phyloP scores from a whole-genome alignment of 2,113 vertebrate genomes.

The Petromus typicus region DNA sequence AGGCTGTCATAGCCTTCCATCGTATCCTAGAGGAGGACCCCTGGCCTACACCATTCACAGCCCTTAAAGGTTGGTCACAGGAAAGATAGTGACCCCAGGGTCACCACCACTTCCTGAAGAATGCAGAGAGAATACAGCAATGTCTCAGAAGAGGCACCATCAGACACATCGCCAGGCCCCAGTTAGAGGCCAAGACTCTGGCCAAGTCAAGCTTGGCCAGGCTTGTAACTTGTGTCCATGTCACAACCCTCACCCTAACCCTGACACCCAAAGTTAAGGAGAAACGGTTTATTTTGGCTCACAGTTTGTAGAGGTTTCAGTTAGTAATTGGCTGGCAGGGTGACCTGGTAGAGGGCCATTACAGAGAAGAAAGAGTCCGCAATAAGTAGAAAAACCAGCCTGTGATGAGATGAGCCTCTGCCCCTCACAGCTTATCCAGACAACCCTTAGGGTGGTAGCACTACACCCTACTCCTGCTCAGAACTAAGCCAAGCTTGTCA shows the following conservation, averaged over 20 bases:
- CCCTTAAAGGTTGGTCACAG: background rate
- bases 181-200: background rate
- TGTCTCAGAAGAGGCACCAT: background rate
- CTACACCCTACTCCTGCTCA: background rate
- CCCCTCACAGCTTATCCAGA: background rate
- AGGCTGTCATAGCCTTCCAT: background rate
- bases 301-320: background rate
- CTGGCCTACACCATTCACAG: background rate
- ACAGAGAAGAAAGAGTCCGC: background rate
- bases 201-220: background rate
- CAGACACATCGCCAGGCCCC: background rate
- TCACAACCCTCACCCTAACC: fast-evolving
- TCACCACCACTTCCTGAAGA: background rate
- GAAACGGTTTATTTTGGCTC: background rate
- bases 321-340: background rate
- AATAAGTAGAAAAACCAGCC: background rate
- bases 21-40: background rate
- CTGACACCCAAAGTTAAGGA: background rate
- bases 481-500: background rate
- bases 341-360: background rate
- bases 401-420: background rate
- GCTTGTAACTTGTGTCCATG: background rate
- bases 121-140: fast-evolving
- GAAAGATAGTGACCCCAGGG: background rate
- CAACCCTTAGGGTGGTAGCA: background rate